These are phyloP conservation scores for Drosophila tanythrix DNA, from an alignment of 2,888 invertebrate genomes.

Conservation along the genomic window DNA sequence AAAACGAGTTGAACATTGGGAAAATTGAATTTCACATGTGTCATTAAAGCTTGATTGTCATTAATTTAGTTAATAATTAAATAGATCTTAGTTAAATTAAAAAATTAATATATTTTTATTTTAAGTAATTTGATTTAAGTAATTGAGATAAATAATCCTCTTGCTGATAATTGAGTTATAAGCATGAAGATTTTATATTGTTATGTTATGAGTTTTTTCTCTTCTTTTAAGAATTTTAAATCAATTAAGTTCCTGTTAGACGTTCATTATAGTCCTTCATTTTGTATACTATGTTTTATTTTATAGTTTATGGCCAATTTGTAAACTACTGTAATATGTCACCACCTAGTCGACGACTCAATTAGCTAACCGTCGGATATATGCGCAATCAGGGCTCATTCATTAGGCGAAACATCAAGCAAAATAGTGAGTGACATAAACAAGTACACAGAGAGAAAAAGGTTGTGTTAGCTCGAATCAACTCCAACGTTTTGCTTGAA, in stretches of 20 bases:
- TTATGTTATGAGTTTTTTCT: neutral
- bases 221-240: neutral
- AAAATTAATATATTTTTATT: neutral
- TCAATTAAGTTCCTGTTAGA: conserved; percentile 17
- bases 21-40: neutral
- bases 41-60: conserved; percentile 15
- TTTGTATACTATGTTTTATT: neutral
- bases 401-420: conserved; percentile 56
- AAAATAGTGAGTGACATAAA: conserved; percentile 34
- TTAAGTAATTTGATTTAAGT: too few species aligned
- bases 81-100: neutral
- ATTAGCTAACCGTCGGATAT: conserved; percentile 78
- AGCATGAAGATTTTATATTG: neutral
- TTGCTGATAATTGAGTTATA: neutral
- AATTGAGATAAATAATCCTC: too few species aligned
- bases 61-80: neutral
- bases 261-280: too few species aligned
- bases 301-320: conserved; percentile 46
- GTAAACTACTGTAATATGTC: conserved; percentile 55
- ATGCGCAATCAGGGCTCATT: conserved; percentile 70
- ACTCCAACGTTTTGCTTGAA: neutral
- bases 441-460: conserved; percentile 5
- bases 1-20: neutral
- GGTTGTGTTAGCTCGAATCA: accelerated
- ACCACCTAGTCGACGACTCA: conserved; percentile 76